Evolutionary conservation across 2,113 vertebrate genomes (phyloP).

Genomic region (Oreochromis niloticus): DNA sequence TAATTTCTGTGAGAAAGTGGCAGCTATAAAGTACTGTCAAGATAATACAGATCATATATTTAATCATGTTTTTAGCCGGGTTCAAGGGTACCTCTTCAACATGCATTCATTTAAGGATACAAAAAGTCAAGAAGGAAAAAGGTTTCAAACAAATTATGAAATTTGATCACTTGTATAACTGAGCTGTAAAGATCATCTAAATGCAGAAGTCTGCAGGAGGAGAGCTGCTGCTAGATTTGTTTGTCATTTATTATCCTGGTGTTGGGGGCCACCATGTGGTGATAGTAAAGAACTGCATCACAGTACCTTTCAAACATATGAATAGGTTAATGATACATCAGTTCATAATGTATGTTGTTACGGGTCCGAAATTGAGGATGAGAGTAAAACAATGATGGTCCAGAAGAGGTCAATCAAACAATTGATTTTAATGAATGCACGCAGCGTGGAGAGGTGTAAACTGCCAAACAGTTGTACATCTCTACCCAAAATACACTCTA

Average conservation of each 20-base stretch:
- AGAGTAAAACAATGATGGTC: too few species aligned
- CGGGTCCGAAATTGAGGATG: too few species aligned
- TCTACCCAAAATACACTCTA: too few species aligned
- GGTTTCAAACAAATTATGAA: neutral
- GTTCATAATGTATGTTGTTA: neutral
- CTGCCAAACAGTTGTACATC: too few species aligned
- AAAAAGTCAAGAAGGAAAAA: neutral
- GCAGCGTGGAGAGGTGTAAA: too few species aligned
- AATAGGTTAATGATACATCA: neutral
- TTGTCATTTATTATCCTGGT: neutral
- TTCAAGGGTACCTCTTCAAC: neutral
- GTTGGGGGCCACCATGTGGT: constrained; percentile 24
- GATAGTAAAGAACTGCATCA: neutral
- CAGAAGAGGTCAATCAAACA: too few species aligned
- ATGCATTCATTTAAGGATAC: neutral
- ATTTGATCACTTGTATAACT: neutral
- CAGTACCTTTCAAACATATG: neutral
- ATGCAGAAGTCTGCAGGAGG: neutral
- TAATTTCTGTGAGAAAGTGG: neutral
- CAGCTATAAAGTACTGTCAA: neutral
- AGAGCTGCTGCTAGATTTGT: neutral
- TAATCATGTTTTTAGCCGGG: neutral
- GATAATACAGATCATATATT: neutral
- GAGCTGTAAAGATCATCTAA: neutral
- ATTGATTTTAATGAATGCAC: too few species aligned